Evolutionary conservation across 2,888 invertebrate genomes (phyloP), one percentile per base, ranked within the genome.

Genomic region (Drosophila fulvimacula): DNA sequence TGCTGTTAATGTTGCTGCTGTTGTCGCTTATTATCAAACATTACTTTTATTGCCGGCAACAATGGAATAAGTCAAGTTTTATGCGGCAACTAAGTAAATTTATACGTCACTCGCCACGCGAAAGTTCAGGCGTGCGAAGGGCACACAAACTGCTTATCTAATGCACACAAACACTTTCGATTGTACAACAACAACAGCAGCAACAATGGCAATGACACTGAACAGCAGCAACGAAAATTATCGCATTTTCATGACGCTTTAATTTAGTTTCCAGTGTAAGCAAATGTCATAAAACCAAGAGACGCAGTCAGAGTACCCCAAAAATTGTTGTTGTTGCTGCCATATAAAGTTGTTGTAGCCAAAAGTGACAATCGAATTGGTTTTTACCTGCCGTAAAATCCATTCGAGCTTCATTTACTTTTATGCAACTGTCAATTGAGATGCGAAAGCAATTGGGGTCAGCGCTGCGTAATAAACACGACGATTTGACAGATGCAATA

Each of bases 101-200:
- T 59, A 53, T 61, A 61, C 64, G 44, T 69, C 79, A 72, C 73
- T 61, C 51, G 59, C 51, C 59, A 68, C 55, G 59, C 64, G 46
- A 74, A 70, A 80, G 81, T 80, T 82, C 81, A 88, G 63, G 83
- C 82, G 81, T 88, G 81, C 73, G 81, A 84, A 87, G 87, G 89
- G 84, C 85, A 82, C 55, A 79, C 73, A 71, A 38, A 67, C 59
- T 68, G 55, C 87, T 81, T 69, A 81, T 86, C 78, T 70, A 75
- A 78, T 69, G 38, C 51, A 46, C 55, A 32, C 39, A 58, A 58
- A 64, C 64, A 42, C 52, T 79, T 70, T 52, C 46, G 60, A 57
- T 65, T 70, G 60, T 36, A 57, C 55, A 62, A 19, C 73, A 72
- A 19, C 36, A 67, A 27, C 39, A 39, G 24, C 42, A 44, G n/a